Evolutionary conservation across 2,113 vertebrate genomes (phyloP), one percentile per base, ranked within the genome.

Genomic region (Vireo altiloquus): DNA sequence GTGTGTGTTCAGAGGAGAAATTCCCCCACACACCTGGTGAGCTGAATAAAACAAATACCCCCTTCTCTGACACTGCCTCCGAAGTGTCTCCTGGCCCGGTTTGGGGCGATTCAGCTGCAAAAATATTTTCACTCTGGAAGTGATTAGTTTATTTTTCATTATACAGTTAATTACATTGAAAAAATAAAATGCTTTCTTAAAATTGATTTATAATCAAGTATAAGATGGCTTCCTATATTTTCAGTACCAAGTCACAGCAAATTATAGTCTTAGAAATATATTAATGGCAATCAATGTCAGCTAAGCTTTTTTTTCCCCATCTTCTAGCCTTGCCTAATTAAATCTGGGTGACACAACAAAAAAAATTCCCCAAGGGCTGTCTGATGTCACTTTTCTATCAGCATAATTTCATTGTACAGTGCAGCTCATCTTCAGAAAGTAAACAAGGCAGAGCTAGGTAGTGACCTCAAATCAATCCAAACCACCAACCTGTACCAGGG

Each of bases 241-340:
- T 81, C 13, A 64, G 23, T 75, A 60, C 6, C 3, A 59, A 66
- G n/a, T 65, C 25, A 77, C 7, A 25, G 19, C 40, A 52, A 87
- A 89, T 92, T 85, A 44, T 11, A 46, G 70, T 84, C 21, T 94
- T 66, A 79, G 81, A 87, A 66, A 53, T 68, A 44, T 13, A 40
- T 72, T n/a, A 87, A 52, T 64, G 31, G 6, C n/a, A 78, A 71
- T 82, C 33, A 90, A 33, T 75, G 21, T 82, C 75, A 92, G 28
- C 18, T 83, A 71, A 81, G 12, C 5, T 33, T 40, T 28, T 25
- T 49, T 31, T 7, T 4, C 0, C 4, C 7, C 5, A 3, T 19
- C 52, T 40, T 87, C 28, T 77, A 66, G 35, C 39, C 89, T 88
- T 82, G 19, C 27, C 19, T 94, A 90, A 95, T 94, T 94, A 91